Percentiles rank a stretch among this genome's conserved stretches.
Conservation (phyloP, 37 sponge, comb jelly and placozoan genomes). For the Dysidea cf. avara region DNA sequence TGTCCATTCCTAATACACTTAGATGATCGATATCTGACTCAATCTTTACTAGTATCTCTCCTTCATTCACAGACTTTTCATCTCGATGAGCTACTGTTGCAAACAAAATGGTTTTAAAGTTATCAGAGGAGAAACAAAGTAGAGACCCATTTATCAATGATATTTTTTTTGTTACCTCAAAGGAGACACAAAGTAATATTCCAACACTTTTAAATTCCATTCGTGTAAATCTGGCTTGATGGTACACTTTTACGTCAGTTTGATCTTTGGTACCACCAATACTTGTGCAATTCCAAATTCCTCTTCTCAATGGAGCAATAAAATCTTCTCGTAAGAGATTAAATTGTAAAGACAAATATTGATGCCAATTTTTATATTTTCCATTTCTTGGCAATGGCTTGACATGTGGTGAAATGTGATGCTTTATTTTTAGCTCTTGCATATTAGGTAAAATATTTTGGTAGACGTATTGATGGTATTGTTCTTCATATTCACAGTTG, state of each 20-base stretch:
- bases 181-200: constrained; percentile 47
- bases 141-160: constrained; percentile 79
- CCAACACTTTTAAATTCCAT: constrained; percentile 46
- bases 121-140: constrained; percentile 67
- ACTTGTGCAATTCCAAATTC: constrained; percentile 45
- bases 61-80: constrained; percentile 39
- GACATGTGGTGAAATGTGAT: too few relatives aligned
- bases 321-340: too few relatives aligned
- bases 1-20: too few relatives aligned
- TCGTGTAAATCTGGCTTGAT: constrained; percentile 34
- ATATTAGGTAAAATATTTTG: too few relatives aligned
- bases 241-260: constrained; percentile 66
- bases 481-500: too few relatives aligned
- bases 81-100: constrained; percentile 77
- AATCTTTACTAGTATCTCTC: constrained; percentile 41
- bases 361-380: too few relatives aligned
- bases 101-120: constrained; percentile 48
- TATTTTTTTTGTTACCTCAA: constrained; percentile 56
- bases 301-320: too few relatives aligned
- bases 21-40: constrained; percentile 51
- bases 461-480: too few relatives aligned
- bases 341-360: constrained; percentile 79
- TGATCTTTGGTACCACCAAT: constrained; percentile 16
- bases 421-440: too few relatives aligned
- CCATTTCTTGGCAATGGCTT: too few relatives aligned